Evolutionary conservation across 1,140 invertebrate genomes (phyloP).

Genomic region (Drosophila tropicalis): DNA sequence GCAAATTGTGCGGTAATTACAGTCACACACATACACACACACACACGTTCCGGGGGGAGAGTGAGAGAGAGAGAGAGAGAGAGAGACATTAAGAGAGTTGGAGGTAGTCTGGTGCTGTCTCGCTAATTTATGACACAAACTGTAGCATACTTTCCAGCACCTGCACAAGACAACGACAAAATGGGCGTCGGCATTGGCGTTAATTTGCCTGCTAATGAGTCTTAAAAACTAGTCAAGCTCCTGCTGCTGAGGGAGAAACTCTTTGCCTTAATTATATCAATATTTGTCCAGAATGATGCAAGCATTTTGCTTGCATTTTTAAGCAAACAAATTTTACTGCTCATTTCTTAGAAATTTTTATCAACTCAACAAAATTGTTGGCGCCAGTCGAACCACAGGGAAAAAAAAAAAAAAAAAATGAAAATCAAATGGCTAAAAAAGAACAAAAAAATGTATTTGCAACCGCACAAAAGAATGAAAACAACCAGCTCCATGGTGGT

Average conservation of each 20-base stretch:
- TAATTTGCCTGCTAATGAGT: conserved; percentile 77
- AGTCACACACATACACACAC: conserved; percentile 30
- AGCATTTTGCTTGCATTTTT: conserved; percentile 3
- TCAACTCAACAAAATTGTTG: conserved; percentile 47
- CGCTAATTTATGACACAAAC: conserved; percentile 71
- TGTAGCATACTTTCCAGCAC: conserved; percentile 73
- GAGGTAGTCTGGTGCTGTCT: conserved; percentile 25
- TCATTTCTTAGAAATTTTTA: conserved; percentile 26
- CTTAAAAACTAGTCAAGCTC: conserved; percentile 55
- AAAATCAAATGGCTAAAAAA: conserved; percentile 28
- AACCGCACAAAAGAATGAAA: conserved; percentile 49
- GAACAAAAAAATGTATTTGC: conserved; percentile 52
- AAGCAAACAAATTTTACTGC: conserved; percentile 15
- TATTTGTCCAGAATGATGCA: conserved; percentile 27
- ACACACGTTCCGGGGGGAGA: neutral
- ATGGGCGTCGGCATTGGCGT: conserved; percentile 50
- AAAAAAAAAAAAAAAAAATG: neutral
- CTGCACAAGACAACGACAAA: conserved; percentile 61
- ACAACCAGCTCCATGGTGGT: conserved; percentile 16
- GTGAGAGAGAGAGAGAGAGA: neutral
- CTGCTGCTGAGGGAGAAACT: neutral
- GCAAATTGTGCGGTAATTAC: conserved; percentile 74
- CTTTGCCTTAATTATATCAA: conserved; percentile 70
- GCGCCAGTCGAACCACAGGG: conserved; percentile 50
- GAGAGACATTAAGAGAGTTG: no score